Evolutionary conservation across 2,797 vertebrate species (phyloP).

Genomic region (Tolypeutes matacus): DNA sequence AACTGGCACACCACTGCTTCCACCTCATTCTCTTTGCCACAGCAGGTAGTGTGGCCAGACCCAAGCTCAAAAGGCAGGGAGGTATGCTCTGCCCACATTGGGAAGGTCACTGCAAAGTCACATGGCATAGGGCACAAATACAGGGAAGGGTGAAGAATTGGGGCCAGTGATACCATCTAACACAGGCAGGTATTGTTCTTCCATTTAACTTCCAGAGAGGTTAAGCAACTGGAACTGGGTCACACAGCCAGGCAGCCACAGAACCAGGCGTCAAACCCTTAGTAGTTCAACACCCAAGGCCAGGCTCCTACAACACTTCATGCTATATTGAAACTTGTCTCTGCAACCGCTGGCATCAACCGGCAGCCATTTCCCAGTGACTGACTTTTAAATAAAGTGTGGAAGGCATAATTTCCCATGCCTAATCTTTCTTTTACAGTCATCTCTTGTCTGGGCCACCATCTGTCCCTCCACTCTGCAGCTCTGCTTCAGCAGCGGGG

Average conservation of each 20-base stretch:
- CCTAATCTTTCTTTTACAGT: constrained; percentile 1
- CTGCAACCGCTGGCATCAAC: not conserved
- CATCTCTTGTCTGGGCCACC: constrained; percentile 27
- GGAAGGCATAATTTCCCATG: not conserved
- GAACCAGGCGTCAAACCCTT: not conserved
- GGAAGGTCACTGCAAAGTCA: not conserved
- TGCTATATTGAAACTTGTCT: not conserved
- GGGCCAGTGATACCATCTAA: not conserved
- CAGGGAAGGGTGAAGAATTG: not conserved
- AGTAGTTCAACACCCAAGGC: not conserved
- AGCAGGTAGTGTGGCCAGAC: not conserved
- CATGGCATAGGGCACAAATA: not conserved
- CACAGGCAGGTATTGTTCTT: not conserved
- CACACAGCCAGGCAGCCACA: not conserved
- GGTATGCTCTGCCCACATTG: not conserved
- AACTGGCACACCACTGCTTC: not conserved
- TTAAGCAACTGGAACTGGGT: not conserved
- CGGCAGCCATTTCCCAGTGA: not conserved
- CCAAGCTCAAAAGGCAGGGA: not conserved
- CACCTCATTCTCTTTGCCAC: not conserved
- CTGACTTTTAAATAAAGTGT: constrained; percentile 54
- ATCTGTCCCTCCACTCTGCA: constrained; percentile 30
- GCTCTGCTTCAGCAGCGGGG: not conserved
- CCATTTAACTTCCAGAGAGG: not conserved
- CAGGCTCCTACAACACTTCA: not conserved